These are phyloP conservation scores for Thalassoma bifasciatum DNA, from an alignment of 2,113 vertebrate species.

Conservation along the genomic window DNA sequence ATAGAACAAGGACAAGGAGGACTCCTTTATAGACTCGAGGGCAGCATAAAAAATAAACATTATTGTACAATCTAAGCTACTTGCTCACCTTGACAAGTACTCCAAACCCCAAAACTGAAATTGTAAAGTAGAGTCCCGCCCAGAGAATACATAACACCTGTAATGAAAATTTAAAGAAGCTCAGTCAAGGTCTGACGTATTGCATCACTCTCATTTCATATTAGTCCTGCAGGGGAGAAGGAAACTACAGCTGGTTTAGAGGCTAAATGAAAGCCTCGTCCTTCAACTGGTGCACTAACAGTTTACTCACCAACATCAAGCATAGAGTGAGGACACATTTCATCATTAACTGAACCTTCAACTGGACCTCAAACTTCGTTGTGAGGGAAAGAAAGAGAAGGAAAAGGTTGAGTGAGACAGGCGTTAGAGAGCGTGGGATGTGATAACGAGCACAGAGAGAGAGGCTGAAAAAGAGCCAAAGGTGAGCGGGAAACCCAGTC, in stretches of 20 bases:
- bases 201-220: conserved; percentile 31
- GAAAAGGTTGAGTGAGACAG: conserved; percentile 1
- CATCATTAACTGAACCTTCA: conserved; percentile 59
- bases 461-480: background rate
- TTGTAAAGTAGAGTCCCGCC: conserved; percentile 3
- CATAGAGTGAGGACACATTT: conserved; percentile 11
- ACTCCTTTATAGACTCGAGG: conserved; percentile 13
- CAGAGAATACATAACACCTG: conserved; percentile 8
- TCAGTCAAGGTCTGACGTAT: conserved; percentile 24
- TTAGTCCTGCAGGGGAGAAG: conserved; percentile 16
- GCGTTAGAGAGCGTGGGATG: background rate
- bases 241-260: conserved; percentile 34
- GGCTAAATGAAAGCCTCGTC: conserved; percentile 33
- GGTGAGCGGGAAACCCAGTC: background rate
- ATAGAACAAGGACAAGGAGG: conserved; percentile 28
- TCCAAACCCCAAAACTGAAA: conserved; percentile 23
- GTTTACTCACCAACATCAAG: conserved; percentile 36
- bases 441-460: conserved; percentile 8
- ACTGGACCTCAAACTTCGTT: conserved; percentile 47
- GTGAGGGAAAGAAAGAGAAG: conserved; percentile 4
- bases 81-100: conserved; percentile 42
- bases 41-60: conserved; percentile 40
- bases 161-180: conserved; percentile 34
- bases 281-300: conserved; percentile 43
- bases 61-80: conserved; percentile 38